These are phyloP conservation scores for Natrix natrix DNA, from an alignment of 2,797 vertebrate genomes.

Conservation along the genomic window DNA sequence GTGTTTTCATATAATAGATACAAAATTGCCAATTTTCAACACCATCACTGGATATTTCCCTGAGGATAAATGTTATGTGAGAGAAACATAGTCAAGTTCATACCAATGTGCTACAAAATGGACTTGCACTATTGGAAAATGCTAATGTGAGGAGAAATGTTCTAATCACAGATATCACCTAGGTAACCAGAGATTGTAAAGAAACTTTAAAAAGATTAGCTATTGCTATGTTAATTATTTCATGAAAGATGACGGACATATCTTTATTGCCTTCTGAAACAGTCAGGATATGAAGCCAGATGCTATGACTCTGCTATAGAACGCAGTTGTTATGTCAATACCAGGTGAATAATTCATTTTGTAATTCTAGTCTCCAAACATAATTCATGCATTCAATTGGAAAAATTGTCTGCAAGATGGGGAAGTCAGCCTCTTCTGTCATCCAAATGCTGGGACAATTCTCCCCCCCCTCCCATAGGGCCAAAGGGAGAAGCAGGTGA, in stretches of 20 bases:
- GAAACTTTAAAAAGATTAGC: conserved; percentile 19
- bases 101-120: neutral
- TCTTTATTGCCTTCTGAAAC: conserved; percentile 20
- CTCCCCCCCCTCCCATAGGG: neutral
- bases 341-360: conserved; percentile 7
- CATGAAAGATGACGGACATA: conserved; percentile 23
- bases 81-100: conserved; percentile 7
- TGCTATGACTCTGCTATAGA: neutral
- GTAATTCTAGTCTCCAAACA: neutral
- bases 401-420: neutral
- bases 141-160: conserved; percentile 10
- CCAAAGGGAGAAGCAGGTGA: neutral
- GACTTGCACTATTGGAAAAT: neutral
- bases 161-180: conserved; percentile 29
- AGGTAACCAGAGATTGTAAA: conserved; percentile 24
- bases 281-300: neutral
- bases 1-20: neutral
- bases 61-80: neutral
- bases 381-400: neutral
- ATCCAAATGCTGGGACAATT: neutral
- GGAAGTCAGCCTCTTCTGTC: neutral
- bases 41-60: neutral
- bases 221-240: neutral
- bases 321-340: neutral
- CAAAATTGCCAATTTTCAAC: neutral